Conservation (phyloP, 2,113 vertebrate species). For the Tragelaphus imberbis region DNA sequence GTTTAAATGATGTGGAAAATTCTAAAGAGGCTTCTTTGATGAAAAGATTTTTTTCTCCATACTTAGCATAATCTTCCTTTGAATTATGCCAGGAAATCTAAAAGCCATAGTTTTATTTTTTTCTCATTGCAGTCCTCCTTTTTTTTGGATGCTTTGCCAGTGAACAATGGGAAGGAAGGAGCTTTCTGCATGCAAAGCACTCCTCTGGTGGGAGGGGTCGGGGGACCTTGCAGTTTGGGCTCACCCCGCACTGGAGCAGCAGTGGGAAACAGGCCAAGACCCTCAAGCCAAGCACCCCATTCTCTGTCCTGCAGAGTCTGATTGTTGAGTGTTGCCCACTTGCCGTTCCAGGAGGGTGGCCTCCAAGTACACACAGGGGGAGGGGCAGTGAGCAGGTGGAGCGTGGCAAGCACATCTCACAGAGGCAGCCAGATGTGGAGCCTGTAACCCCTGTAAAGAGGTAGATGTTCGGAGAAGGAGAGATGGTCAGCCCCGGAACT, state of each 20-base stretch:
- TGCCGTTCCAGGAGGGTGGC: background rate
- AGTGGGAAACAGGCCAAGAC: background rate
- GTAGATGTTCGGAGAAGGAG: background rate
- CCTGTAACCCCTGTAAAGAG: background rate
- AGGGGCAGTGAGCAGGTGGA: background rate
- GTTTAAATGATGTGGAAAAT: conserved; percentile 62
- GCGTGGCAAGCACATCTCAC: background rate
- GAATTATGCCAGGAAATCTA: conserved; percentile 43
- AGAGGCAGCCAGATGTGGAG: background rate
- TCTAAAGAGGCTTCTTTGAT: conserved; percentile 47
- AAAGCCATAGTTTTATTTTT: conserved; percentile 8
- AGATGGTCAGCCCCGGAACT: background rate
- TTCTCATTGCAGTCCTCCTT: background rate
- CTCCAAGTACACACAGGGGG: rapidly evolving
- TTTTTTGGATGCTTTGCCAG: background rate
- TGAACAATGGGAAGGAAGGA: background rate
- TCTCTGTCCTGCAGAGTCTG: background rate
- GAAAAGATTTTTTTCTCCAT: background rate
- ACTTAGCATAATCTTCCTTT: conserved; percentile 56
- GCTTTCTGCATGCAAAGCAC: background rate
- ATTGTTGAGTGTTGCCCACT: background rate
- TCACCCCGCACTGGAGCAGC: background rate
- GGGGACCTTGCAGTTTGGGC: background rate
- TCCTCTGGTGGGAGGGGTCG: background rate
- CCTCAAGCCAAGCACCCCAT: background rate